These are phyloP conservation scores for Erythrocercus mccallii DNA, from an alignment of 2,113 vertebrate genomes.

Conservation along the genomic window DNA sequence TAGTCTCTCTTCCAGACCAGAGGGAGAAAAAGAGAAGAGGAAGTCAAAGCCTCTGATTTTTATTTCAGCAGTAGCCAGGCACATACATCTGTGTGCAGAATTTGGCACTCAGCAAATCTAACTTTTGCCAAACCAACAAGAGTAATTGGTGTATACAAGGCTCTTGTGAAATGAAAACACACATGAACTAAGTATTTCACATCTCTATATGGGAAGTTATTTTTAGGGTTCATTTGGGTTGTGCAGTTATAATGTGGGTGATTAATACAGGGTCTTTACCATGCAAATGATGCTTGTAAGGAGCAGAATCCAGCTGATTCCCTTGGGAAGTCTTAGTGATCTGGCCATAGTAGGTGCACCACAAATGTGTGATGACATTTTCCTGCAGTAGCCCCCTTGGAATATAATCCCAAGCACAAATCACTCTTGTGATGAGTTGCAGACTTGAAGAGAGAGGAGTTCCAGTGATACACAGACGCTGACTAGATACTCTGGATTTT, in stretches of 20 bases:
- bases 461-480: background rate
- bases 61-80: constrained; percentile 64
- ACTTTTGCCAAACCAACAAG: constrained; percentile 49
- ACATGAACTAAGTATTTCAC: background rate
- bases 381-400: background rate
- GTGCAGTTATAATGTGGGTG: background rate
- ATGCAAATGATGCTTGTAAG: background rate
- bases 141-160: constrained; percentile 28
- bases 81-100: constrained; percentile 51
- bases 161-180: constrained; percentile 29
- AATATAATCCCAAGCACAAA: background rate
- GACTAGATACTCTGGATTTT: background rate
- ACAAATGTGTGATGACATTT: background rate
- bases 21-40: constrained; percentile 42
- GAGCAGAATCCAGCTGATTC: background rate
- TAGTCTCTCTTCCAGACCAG: constrained; percentile 42
- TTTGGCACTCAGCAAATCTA: constrained; percentile 4
- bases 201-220: background rate
- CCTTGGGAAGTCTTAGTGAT: background rate
- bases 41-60: constrained; percentile 70
- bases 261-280: background rate
- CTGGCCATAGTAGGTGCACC: background rate
- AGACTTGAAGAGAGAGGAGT: background rate
- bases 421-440: background rate
- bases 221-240: constrained; percentile 51